Base-by-base conservation (phyloP, 1,140 invertebrate species). In the Nasonia giraulti region DNA sequence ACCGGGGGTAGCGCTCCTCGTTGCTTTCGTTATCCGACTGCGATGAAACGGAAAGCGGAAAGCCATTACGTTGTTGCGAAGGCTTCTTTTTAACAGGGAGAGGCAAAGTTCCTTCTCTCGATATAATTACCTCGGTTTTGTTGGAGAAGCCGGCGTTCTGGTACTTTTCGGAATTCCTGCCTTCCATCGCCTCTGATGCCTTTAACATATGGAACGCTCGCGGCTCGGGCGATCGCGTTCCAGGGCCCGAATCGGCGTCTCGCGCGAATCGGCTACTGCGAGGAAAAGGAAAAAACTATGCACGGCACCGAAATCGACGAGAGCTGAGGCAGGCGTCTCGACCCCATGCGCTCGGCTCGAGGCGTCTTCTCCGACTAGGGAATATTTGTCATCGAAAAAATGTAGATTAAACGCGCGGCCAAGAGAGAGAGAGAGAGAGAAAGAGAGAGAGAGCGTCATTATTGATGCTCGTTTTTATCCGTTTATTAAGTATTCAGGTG, bases 401-500 rank as follows among this genome's bases (percentile, higher is more conserved):
- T 93, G 91, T 93, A 88, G 91, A 92, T 93, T 91, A 91, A 86
- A 85, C 88, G 87, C 89, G 55, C 17, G n/a, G 5, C 17, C 17
- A 1, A n/a, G n/a, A n/a, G n/a, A n/a, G n/a, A n/a, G n/a, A 44
- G 55, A 90, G 89, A 91, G 90, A n/a, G n/a, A 17, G 20, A 62
- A 6, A 40, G 40, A 27, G 27, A 40, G 37, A 44, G 55, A 90
- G 89, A 91, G 90, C 89, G 2, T 91, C 89, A 90, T 93, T 93
- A 93, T 93, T 93, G 93, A 93, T 93, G 92, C 92, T 92, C 91
- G 92, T 76, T 79, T 92, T 93, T 92, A 92, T 93, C 90, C 92
- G 89, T 93, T 93, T 92, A 92, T 92, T 92, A 92, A 93, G 92
- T 93, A 92, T 93, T 93, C 92, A 93, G 92, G 92, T 93, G 92